Evolutionary conservation across 2,888 invertebrate species (phyloP).

Genomic region (Ichneumoninae sp.): DNA sequence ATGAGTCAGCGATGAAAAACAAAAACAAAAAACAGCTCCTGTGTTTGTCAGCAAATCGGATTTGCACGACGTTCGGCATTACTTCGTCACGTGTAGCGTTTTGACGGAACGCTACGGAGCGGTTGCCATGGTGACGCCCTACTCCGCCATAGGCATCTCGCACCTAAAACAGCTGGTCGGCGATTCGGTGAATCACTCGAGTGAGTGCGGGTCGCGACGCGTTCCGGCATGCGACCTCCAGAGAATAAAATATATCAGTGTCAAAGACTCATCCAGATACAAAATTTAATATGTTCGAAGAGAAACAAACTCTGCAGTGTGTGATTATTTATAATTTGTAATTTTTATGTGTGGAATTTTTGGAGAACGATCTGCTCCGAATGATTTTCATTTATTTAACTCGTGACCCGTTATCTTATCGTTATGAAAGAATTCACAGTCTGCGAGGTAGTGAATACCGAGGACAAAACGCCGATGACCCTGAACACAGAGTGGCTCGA

Average conservation of each 20-base stretch:
- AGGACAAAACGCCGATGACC: slow-evolving; percentile 60
- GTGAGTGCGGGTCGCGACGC: neutral
- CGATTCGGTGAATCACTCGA: slow-evolving; percentile 3
- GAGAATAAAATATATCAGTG: neutral
- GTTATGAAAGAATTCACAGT: slow-evolving; percentile 44
- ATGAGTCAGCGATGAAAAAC: neutral
- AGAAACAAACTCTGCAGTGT: neutral
- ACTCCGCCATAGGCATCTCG: slow-evolving; percentile 9
- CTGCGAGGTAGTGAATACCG: slow-evolving; percentile 53
- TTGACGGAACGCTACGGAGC: slow-evolving; percentile 63
- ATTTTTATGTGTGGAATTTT: neutral
- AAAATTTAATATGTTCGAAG: neutral
- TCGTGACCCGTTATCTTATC: neutral
- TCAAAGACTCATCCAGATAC: neutral
- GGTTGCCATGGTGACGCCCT: slow-evolving; percentile 67
- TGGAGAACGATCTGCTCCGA: neutral
- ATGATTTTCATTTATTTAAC: neutral
- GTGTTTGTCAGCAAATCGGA: neutral
- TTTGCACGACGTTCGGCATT: neutral
- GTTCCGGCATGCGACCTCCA: neutral
- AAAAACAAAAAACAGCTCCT: neutral
- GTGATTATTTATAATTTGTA: neutral
- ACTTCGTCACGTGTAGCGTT: slow-evolving; percentile 65
- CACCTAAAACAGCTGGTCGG: slow-evolving; percentile 10
- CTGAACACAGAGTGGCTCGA: slow-evolving; percentile 58